phyloP scores from a whole-genome alignment of 2,888 invertebrate genomes.

The Drosophila fulvimacula region DNA sequence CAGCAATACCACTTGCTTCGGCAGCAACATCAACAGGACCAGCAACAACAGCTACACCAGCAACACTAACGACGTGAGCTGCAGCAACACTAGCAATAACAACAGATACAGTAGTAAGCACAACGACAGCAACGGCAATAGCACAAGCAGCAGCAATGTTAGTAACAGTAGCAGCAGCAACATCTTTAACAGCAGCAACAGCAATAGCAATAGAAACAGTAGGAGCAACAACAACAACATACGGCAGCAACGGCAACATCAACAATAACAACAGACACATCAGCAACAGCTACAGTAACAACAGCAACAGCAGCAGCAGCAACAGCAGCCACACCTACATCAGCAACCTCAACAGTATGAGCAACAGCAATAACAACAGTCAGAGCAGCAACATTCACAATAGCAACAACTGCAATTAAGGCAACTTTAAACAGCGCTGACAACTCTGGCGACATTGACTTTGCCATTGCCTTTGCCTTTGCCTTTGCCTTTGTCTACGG shows the following conservation, averaged over 20 bases:
- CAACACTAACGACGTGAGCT: not conserved
- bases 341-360: not conserved
- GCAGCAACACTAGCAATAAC: not conserved
- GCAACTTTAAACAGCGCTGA: slow-evolving; percentile 75
- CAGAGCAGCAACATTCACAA: slow-evolving; percentile 20
- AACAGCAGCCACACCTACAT: not conserved
- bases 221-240: not conserved
- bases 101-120: not conserved
- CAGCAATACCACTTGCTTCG: not conserved
- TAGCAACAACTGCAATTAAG: slow-evolving; percentile 71
- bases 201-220: not conserved
- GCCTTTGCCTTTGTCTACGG: slow-evolving; percentile 65
- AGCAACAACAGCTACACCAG: not conserved
- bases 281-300: not conserved
- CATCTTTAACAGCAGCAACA: slow-evolving; percentile 41
- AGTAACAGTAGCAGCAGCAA: slow-evolving; percentile 32
- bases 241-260: not conserved
- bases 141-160: not conserved
- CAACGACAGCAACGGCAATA: not conserved
- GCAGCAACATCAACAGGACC: not conserved
- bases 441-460: slow-evolving; percentile 76
- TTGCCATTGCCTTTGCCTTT: slow-evolving; percentile 67
- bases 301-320: not conserved
- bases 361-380: not conserved
- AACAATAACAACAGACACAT: no score